A percentile compares a stretch with the other conserved stretches of the same genome.
Conservation (phyloP, 23 tunicate genomes). For the Styela plicata region DNA sequence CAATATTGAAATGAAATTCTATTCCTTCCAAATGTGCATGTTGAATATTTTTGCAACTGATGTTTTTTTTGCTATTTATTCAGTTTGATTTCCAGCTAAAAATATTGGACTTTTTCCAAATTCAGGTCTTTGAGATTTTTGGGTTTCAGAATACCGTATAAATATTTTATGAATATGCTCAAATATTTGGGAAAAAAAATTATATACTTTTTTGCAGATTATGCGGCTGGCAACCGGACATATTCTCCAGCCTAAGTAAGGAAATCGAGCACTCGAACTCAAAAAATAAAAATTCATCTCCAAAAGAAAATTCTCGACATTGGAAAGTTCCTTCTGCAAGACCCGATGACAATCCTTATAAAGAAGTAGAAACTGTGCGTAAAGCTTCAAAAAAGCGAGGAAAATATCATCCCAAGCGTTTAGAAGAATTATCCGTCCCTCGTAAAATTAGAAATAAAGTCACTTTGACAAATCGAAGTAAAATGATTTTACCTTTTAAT, state of each 20-base stretch:
- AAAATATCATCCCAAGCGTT: conserved; percentile 1
- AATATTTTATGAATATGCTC: too few relatives aligned
- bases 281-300: too few relatives aligned
- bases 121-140: too few relatives aligned
- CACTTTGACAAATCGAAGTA: not conserved
- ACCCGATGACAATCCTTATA: not conserved
- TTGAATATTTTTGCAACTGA: too few relatives aligned
- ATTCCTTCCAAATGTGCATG: too few relatives aligned
- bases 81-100: too few relatives aligned
- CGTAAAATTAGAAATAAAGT: conserved; percentile 9
- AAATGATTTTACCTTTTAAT: conserved; percentile 1
- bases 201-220: too few relatives aligned
- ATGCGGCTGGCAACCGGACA: not conserved
- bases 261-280: not conserved
- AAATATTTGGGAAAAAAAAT: too few relatives aligned
- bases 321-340: not conserved
- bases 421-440: conserved; percentile 19
- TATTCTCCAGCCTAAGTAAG: not conserved
- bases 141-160: too few relatives aligned
- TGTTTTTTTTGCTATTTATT: too few relatives aligned
- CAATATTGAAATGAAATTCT: too few relatives aligned
- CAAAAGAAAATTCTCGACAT: not conserved
- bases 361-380: not conserved
- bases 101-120: too few relatives aligned
- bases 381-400: not conserved